Percentiles rank a stretch among this genome's conserved stretches.
Evolutionary conservation across 2,113 vertebrate species (phyloP).

Genomic region (Theristicus caerulescens): DNA sequence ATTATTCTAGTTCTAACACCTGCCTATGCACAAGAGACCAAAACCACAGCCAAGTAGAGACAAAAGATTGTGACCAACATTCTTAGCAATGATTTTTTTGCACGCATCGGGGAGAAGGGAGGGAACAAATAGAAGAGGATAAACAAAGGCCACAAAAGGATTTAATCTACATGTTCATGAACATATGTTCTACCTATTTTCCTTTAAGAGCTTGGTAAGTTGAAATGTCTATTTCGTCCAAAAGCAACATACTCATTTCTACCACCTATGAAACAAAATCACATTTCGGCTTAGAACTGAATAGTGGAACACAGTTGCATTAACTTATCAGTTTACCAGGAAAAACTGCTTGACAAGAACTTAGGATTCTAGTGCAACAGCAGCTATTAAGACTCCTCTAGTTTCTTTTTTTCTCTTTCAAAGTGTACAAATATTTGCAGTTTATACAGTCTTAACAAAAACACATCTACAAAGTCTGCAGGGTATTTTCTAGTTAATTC

Average conservation of each 20-base stretch:
- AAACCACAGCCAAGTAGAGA: constrained; percentile 54
- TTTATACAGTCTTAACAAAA: constrained; percentile 37
- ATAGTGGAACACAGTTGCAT: constrained; percentile 14
- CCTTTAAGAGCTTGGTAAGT: neutral
- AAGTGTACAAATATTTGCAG: constrained; percentile 12
- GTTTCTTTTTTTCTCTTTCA: neutral
- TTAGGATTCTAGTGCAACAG: constrained; percentile 35
- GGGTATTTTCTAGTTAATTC: constrained; percentile 2
- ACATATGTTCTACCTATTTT: constrained; percentile 8
- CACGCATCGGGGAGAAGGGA: neutral
- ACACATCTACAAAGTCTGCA: constrained; percentile 4
- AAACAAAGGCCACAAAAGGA: constrained; percentile 63
- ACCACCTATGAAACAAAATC: constrained; percentile 41
- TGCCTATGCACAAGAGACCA: constrained; percentile 67
- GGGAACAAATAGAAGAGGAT: neutral
- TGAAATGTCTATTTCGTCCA: constrained; percentile 24
- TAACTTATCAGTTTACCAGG: neutral
- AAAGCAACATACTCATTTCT: constrained; percentile 30
- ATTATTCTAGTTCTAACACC: constrained; percentile 70
- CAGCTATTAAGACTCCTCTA: constrained; percentile 54
- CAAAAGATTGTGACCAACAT: constrained; percentile 58
- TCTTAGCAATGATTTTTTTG: constrained; percentile 46
- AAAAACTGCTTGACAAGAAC: constrained; percentile 26
- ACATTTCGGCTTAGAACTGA: constrained; percentile 34
- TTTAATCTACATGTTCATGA: constrained; percentile 32